Conservation (phyloP, 2,888 invertebrate species). For the Hemistola chrysoprasaria region DNA sequence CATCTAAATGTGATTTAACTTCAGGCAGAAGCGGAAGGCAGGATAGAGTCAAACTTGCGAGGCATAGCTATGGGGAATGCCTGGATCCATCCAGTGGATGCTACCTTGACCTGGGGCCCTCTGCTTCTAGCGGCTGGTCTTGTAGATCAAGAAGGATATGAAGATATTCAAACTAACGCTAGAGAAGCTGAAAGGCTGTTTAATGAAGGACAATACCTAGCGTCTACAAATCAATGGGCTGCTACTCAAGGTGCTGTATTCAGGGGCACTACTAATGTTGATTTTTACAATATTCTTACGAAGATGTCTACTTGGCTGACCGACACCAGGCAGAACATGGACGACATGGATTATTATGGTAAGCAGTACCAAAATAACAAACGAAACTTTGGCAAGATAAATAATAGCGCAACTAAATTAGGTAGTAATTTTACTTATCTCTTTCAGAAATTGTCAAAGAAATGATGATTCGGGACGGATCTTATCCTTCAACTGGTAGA, state of each 20-base stretch:
- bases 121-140: constrained; percentile 88
- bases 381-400: no score
- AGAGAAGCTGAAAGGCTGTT: constrained; percentile 79
- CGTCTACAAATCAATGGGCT: constrained; percentile 85
- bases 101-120: constrained; percentile 92
- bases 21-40: constrained; percentile 84
- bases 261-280: constrained; percentile 84
- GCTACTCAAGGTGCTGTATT: constrained; percentile 84
- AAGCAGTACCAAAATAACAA: no score
- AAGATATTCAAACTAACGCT: constrained; percentile 82
- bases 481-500: constrained; percentile 32
- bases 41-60: constrained; percentile 85
- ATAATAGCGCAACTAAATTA: no score
- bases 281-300: constrained; percentile 91
- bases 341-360: constrained; percentile 19
- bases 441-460: constrained; percentile 56
- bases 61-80: constrained; percentile 94
- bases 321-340: constrained; percentile 33
- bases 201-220: constrained; percentile 77
- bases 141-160: constrained; percentile 85
- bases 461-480: constrained; percentile 54
- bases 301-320: constrained; percentile 49
- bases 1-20: constrained; percentile 5
- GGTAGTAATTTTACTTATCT: no score
- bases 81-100: constrained; percentile 94